A percentile compares a stretch with the other conserved stretches of the same genome.
phyloP scores from a whole-genome alignment of 2,113 vertebrate genomes.

The Formicarius rufipectus region DNA sequence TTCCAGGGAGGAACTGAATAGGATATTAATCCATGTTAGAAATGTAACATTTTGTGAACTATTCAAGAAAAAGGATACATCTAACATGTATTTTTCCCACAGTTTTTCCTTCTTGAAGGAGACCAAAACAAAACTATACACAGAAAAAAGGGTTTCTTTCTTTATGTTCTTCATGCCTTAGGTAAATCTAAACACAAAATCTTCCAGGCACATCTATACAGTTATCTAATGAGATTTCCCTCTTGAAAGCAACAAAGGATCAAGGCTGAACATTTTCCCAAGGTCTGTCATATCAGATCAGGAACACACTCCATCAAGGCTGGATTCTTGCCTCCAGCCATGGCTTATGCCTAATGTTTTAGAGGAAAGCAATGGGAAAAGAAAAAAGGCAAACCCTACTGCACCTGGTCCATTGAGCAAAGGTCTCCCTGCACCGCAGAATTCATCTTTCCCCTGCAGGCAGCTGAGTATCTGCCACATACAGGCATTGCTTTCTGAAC shows the following conservation, averaged over 20 bases:
- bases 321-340: slow-evolving; percentile 11
- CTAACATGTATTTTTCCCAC: background rate
- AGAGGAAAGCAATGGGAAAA: background rate
- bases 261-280: slow-evolving; percentile 1
- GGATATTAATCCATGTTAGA: background rate
- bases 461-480: background rate
- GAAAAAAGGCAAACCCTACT: background rate
- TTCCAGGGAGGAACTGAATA: background rate
- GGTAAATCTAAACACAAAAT: background rate
- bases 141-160: background rate
- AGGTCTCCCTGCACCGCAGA: background rate
- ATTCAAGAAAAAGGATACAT: background rate
- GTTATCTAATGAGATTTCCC: slow-evolving; percentile 7
- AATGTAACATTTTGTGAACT: background rate
- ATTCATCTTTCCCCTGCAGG: background rate
- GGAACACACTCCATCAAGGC: background rate
- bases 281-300: background rate
- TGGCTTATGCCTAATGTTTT: background rate
- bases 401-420: background rate
- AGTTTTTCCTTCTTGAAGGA: background rate
- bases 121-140: background rate
- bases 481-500: background rate
- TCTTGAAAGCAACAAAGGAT: background rate
- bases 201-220: background rate
- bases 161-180: background rate